Conservation (phyloP, 1,140 invertebrate species). For the Acromyrmex heyeri region DNA sequence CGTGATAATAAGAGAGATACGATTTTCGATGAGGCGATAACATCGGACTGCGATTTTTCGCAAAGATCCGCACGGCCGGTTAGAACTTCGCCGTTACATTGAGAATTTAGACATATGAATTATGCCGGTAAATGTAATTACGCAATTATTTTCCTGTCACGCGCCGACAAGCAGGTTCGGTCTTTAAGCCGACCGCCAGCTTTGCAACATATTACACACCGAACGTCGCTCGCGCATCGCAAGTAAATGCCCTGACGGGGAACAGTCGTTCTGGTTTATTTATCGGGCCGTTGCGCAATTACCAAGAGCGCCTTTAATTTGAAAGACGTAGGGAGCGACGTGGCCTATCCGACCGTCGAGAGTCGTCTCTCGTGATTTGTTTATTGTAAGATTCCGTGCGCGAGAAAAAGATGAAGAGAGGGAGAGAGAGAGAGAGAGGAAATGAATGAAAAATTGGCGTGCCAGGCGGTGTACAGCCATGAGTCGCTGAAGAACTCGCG, state of each 20-base stretch:
- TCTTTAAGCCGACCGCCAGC: conserved; percentile 54
- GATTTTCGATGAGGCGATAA: conserved; percentile 41
- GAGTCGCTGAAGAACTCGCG: conserved; percentile 45
- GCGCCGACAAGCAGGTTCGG: conserved; percentile 35
- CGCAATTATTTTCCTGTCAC: conserved; percentile 52
- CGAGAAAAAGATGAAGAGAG: not conserved
- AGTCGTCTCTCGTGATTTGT: conserved; percentile 51
- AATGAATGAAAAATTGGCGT: conserved; percentile 42
- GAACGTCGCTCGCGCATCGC: conserved; percentile 52
- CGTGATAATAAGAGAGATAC: conserved; percentile 35
- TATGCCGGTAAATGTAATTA: conserved; percentile 45
- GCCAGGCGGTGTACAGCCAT: conserved; percentile 9
- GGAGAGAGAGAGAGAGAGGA: not conserved
- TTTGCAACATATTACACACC: conserved; percentile 53
- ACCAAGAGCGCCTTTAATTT: conserved; percentile 58
- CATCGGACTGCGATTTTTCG: conserved; percentile 30
- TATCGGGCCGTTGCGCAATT: conserved; percentile 61
- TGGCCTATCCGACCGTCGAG: conserved; percentile 41
- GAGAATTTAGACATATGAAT: conserved; percentile 48
- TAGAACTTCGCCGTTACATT: not conserved
- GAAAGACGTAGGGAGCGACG: conserved; percentile 40
- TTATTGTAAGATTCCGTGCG: conserved; percentile 52
- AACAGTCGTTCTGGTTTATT: conserved; percentile 61
- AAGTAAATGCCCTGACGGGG: conserved; percentile 44
- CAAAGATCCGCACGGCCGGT: not conserved